Conservation (phyloP, 1,140 invertebrate genomes). For the Penaeus indicus region DNA sequence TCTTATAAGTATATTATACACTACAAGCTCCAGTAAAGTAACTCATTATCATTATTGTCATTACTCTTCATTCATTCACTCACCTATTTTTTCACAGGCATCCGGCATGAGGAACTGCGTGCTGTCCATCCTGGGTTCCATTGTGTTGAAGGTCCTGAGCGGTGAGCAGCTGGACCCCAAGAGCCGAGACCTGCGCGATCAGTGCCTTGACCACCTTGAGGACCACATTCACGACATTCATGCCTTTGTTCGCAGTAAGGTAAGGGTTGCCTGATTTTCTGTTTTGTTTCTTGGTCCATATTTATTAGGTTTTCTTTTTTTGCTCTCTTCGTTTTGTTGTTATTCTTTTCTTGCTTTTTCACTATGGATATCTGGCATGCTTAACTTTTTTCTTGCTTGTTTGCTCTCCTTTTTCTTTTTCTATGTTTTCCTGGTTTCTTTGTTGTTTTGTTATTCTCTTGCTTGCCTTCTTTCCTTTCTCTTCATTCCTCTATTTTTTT, state of each 20-base stretch:
- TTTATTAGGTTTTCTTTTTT: not conserved
- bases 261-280: constrained; percentile 56
- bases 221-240: constrained; percentile 87
- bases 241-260: constrained; percentile 85
- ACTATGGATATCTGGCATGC: too few relatives aligned
- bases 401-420: too few relatives aligned
- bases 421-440: too few relatives aligned
- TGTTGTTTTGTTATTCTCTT: too few relatives aligned
- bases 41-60: not conserved
- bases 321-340: not conserved
- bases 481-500: too few relatives aligned
- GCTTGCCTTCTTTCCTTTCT: too few relatives aligned
- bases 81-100: constrained; percentile 72
- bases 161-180: constrained; percentile 80
- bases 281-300: not conserved
- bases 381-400: too few relatives aligned
- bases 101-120: constrained; percentile 86
- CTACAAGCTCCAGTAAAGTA: too few relatives aligned
- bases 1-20: not conserved
- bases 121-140: constrained; percentile 82
- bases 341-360: too few relatives aligned
- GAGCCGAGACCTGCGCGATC: constrained; percentile 77
- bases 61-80: not conserved
- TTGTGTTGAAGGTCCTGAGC: constrained; percentile 79
- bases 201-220: constrained; percentile 80